phyloP scores from a whole-genome alignment of 2,113 vertebrate species.

The Zosterops hypoxanthus region DNA sequence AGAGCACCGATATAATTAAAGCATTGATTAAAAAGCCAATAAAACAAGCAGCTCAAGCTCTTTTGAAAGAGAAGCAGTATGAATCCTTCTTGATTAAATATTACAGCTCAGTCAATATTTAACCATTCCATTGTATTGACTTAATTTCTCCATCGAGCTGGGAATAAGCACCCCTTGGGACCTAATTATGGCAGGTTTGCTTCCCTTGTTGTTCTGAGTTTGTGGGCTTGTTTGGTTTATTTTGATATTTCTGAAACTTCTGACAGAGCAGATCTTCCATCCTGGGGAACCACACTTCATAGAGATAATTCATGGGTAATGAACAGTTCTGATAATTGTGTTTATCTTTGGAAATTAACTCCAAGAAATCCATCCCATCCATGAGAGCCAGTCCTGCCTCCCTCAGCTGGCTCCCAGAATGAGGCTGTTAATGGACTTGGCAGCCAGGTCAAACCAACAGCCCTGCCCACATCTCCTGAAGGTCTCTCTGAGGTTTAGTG shows the following conservation, averaged over 20 bases:
- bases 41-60: conserved; percentile 26
- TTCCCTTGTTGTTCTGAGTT: not conserved
- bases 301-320: not conserved
- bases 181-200: conserved; percentile 25
- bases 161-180: conserved; percentile 16
- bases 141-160: conserved; percentile 2
- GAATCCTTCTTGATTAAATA: conserved; percentile 63
- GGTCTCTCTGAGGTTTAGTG: not conserved
- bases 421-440: not conserved
- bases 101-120: conserved; percentile 53
- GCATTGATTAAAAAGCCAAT: conserved; percentile 59
- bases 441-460: not conserved
- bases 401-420: not conserved
- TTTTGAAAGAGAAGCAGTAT: conserved; percentile 32
- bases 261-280: not conserved
- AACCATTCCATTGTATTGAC: conserved; percentile 44
- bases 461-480: not conserved
- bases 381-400: not conserved
- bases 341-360: not conserved
- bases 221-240: not conserved
- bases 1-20: conserved; percentile 60
- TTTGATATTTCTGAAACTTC: conserved; percentile 5
- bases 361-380: not conserved
- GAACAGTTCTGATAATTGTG: not conserved
- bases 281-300: not conserved